These are phyloP conservation scores for Hylaeus volcanicus DNA, from an alignment of 1,140 invertebrate genomes.

Conservation along the genomic window DNA sequence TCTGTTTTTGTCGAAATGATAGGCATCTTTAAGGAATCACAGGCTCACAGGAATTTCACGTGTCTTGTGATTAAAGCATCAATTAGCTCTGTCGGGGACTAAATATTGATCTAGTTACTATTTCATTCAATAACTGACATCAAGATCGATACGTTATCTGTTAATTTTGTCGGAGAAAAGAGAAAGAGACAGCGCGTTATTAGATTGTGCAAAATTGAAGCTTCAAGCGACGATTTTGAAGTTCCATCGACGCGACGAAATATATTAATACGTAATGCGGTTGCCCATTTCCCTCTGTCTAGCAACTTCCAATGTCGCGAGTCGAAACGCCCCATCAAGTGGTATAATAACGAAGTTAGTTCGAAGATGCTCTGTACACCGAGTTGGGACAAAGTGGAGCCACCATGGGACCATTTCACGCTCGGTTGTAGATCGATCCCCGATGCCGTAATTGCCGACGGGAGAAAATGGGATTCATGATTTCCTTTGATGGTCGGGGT, in stretches of 20 bases:
- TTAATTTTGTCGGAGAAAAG: no score
- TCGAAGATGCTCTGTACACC: constrained; percentile 28
- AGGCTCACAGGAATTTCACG: no score
- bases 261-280: constrained; percentile 17
- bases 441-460: constrained; percentile 52
- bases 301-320: constrained; percentile 18
- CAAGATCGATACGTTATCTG: no score
- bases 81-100: no score
- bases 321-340: constrained; percentile 41
- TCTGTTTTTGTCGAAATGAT: no score
- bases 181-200: no score
- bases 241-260: background rate
- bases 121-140: no score
- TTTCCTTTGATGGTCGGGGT: constrained; percentile 36
- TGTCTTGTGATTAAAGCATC: no score
- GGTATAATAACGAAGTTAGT: constrained; percentile 50
- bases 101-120: no score
- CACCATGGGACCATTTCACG: constrained; percentile 38
- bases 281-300: background rate
- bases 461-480: constrained; percentile 58
- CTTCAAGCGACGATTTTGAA: background rate
- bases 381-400: constrained; percentile 42
- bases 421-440: constrained; percentile 53
- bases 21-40: no score
- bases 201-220: no score